Conservation (phyloP, 2,113 vertebrate genomes). For the Tetraodon nigroviridis region DNA sequence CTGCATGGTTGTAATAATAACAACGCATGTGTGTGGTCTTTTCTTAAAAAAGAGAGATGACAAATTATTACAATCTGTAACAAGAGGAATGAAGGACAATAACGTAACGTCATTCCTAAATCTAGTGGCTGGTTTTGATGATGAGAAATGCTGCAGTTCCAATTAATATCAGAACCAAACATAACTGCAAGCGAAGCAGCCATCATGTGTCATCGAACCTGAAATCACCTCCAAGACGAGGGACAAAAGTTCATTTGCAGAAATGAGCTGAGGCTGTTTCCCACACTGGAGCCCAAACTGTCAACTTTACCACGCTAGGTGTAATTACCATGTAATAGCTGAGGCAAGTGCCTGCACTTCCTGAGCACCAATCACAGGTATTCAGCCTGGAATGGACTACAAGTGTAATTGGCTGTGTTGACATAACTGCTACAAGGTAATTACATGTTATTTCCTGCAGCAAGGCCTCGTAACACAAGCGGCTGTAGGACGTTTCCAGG, state of each 20-base stretch:
- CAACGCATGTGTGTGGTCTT: background rate
- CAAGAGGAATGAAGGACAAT: background rate
- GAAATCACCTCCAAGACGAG: background rate
- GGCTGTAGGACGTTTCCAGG: slow-evolving; percentile 8
- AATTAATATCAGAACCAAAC: background rate
- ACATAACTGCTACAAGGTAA: slow-evolving; percentile 63
- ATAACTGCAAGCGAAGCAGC: background rate
- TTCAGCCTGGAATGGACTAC: slow-evolving; percentile 51
- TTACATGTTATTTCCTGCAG: slow-evolving; percentile 54
- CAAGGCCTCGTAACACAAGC: slow-evolving; percentile 27
- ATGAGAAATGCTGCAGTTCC: background rate
- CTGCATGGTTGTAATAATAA: background rate
- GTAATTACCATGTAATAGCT: slow-evolving; percentile 63
- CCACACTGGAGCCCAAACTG: slow-evolving; percentile 35
- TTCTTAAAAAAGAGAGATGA: background rate
- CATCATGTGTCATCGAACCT: background rate
- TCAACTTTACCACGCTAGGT: slow-evolving; percentile 29
- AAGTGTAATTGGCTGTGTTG: slow-evolving; percentile 63
- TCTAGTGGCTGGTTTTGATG: background rate
- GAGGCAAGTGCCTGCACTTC: slow-evolving; percentile 57
- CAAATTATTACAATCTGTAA: background rate
- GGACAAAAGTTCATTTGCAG: background rate
- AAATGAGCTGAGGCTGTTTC: slow-evolving; percentile 38
- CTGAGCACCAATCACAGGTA: slow-evolving; percentile 50
- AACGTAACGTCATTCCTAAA: background rate